A percentile compares a stretch with the other conserved stretches of the same genome.
Evolutionary conservation across 2,888 invertebrate genomes (phyloP).

Genomic region (Spialia ferax): DNA sequence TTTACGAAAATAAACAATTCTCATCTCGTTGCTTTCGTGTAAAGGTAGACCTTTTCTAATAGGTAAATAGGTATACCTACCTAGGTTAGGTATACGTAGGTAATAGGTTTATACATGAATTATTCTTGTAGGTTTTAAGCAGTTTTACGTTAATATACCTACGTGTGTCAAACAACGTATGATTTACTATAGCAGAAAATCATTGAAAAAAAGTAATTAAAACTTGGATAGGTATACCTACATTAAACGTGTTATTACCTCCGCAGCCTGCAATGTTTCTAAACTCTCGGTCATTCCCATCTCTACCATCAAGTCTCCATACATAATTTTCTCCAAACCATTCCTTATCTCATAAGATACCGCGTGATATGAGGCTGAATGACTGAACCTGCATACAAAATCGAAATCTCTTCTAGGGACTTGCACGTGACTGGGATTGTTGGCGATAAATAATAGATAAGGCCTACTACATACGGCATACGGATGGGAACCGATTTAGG

Average conservation of each 20-base stretch:
- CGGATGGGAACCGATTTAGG: slow-evolving; percentile 28
- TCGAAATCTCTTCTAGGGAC: slow-evolving; percentile 33
- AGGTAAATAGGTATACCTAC: too few relatives aligned
- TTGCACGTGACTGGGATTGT: slow-evolving; percentile 33
- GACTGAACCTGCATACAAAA: slow-evolving; percentile 32
- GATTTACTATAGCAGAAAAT: too few relatives aligned
- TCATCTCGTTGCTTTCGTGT: slow-evolving; percentile 4
- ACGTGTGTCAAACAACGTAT: too few relatives aligned
- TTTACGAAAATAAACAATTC: slow-evolving; percentile 19
- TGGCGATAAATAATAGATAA: slow-evolving; percentile 34
- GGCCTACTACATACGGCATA: slow-evolving; percentile 13
- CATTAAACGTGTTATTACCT: too few relatives aligned
- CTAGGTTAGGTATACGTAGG: too few relatives aligned
- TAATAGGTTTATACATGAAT: too few relatives aligned
- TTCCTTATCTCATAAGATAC: slow-evolving; percentile 17
- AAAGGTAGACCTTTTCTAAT: too few relatives aligned
- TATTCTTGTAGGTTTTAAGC: too few relatives aligned
- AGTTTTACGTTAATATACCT: too few relatives aligned
- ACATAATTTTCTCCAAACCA: slow-evolving; percentile 42
- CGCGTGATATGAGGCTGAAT: slow-evolving; percentile 21
- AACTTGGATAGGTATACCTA: too few relatives aligned
- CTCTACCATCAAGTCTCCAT: background rate
- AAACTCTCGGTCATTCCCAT: background rate
- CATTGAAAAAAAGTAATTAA: too few relatives aligned
- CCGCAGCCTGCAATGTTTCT: too few relatives aligned